Percentiles rank a stretch among this genome's conserved stretches.
Conservation (phyloP, 2,888 invertebrate genomes). For the Plagiodera versicolora region DNA sequence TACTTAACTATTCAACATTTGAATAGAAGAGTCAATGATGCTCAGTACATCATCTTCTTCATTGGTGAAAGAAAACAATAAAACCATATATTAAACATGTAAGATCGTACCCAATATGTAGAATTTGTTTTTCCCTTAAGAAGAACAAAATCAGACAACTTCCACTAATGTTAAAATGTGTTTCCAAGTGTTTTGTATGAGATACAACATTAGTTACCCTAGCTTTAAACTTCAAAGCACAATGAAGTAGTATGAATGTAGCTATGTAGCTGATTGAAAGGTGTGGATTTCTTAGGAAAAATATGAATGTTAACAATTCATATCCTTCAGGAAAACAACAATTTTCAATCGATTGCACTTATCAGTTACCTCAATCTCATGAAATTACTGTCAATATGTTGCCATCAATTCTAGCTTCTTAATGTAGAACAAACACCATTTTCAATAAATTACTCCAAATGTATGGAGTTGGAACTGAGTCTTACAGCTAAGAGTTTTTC, state of each 20-base stretch:
- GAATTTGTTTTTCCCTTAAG: conserved; percentile 35
- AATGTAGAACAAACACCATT: not conserved
- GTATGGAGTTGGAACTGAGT: not conserved
- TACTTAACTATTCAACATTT: conserved; percentile 28
- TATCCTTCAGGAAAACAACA: not conserved
- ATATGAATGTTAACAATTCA: not conserved
- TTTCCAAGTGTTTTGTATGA: conserved; percentile 35
- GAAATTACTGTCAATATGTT: not conserved
- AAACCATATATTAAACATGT: conserved; percentile 6
- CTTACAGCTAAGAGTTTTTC: not conserved
- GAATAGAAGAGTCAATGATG: not conserved
- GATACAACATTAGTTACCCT: conserved; percentile 33
- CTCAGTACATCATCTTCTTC: not conserved
- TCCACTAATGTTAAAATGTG: conserved; percentile 33
- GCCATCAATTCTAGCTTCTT: not conserved
- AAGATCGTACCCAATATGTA: conserved; percentile 25
- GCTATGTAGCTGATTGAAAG: conserved; percentile 8
- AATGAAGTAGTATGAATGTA: conserved; percentile 23
- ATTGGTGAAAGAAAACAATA: conserved; percentile 7
- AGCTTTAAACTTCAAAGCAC: conserved; percentile 30
- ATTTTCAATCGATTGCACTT: conserved; percentile 9
- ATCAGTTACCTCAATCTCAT: conserved; percentile 2
- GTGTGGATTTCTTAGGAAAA: conserved; percentile 8
- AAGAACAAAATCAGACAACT: conserved; percentile 35
- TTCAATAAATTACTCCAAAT: not conserved